Conservation (phyloP, 2,797 vertebrate genomes). For the Choloepus didactylus region DNA sequence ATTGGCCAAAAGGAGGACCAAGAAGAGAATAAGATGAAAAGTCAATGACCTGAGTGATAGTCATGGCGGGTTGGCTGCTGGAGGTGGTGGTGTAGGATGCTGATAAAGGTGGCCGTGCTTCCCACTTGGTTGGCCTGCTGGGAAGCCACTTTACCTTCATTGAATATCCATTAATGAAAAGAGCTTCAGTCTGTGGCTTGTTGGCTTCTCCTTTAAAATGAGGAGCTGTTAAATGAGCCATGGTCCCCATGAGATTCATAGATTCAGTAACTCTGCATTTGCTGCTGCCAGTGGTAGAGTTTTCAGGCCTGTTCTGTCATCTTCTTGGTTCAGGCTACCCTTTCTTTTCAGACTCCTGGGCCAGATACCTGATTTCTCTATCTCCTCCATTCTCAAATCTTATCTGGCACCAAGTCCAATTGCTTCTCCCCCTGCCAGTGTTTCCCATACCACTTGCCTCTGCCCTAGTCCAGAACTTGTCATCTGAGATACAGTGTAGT, state of each 20-base stretch:
- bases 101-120: neutral
- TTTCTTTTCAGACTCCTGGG: neutral
- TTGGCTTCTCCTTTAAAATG: neutral
- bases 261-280: neutral
- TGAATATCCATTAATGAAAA: neutral
- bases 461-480: neutral
- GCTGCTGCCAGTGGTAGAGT: neutral
- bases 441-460: neutral
- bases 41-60: neutral
- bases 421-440: neutral
- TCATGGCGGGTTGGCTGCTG: neutral
- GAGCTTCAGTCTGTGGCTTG: neutral
- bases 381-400: neutral
- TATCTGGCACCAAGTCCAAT: neutral
- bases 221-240: neutral
- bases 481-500: neutral
- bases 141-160: neutral
- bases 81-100: neutral
- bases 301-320: neutral
- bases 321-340: neutral
- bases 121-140: neutral
- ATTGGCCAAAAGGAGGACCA: slow-evolving; percentile 7
- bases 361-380: slow-evolving; percentile 28
- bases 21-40: slow-evolving; percentile 1
- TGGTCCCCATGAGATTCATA: neutral